These are phyloP conservation scores for Harmothoe impar DNA, from an alignment of 2,888 invertebrate species.

Conservation along the genomic window DNA sequence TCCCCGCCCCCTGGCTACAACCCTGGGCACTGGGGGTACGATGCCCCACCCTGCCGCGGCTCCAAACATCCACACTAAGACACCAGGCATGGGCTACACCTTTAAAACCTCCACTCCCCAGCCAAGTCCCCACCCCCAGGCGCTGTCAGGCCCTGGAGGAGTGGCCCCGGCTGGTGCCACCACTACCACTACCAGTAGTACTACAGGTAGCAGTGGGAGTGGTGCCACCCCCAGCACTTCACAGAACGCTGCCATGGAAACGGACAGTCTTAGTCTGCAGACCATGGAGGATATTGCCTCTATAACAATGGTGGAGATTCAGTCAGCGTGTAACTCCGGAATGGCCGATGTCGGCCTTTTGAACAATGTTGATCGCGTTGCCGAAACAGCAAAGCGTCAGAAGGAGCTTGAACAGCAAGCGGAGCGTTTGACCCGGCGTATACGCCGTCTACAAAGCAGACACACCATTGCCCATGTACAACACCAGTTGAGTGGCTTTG, in stretches of 20 bases:
- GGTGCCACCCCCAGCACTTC: background rate
- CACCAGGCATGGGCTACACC: constrained; percentile 56
- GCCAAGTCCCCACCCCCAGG: background rate
- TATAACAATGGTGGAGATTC: constrained; percentile 37
- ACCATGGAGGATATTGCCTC: constrained; percentile 54
- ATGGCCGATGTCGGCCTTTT: constrained; percentile 61
- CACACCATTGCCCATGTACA: constrained; percentile 90
- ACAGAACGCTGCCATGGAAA: background rate
- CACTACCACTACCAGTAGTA: background rate
- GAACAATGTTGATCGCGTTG: constrained; percentile 75
- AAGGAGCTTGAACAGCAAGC: constrained; percentile 88
- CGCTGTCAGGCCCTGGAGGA: background rate
- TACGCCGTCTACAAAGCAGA: constrained; percentile 90
- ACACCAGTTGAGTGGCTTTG: constrained; percentile 90
- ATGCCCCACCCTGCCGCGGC: constrained; percentile 55
- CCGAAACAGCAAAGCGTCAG: constrained; percentile 85
- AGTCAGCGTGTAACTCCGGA: constrained; percentile 24
- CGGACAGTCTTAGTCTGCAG: background rate
- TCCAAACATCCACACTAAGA: constrained; percentile 32
- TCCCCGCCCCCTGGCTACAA: background rate
- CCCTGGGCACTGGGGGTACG: background rate
- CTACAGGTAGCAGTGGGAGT: background rate
- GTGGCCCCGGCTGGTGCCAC: background rate
- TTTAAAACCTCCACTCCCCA: constrained; percentile 27
- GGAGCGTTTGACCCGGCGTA: constrained; percentile 89